A percentile compares a stretch with the other conserved stretches of the same genome.
Conservation (phyloP, 2,888 invertebrate genomes). For the Erebia ligea region DNA sequence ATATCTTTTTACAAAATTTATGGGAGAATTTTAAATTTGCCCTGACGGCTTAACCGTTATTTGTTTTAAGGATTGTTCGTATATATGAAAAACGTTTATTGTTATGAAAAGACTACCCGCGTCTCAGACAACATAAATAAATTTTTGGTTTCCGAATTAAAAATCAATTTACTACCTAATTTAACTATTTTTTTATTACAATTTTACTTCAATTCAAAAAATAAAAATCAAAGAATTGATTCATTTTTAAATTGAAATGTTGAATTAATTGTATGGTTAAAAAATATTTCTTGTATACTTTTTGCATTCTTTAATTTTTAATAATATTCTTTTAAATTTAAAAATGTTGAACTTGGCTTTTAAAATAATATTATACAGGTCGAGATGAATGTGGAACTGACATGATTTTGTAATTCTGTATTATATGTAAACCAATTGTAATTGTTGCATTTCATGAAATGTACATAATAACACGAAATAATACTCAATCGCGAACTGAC, state of each 20-base stretch:
- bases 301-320: neutral
- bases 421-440: constrained; percentile 29
- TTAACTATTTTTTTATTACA: neutral
- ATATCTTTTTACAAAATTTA: constrained; percentile 51
- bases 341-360: neutral
- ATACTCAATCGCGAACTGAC: constrained; percentile 82
- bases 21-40: constrained; percentile 65
- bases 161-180: neutral
- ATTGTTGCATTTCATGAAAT: constrained; percentile 42
- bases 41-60: constrained; percentile 48
- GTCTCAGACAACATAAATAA: neutral
- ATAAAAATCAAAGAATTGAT: neutral
- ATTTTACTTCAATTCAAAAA: constrained; percentile 1
- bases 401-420: constrained; percentile 24
- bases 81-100: constrained; percentile 24
- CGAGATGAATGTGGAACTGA: constrained; percentile 14
- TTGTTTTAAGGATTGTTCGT: constrained; percentile 49
- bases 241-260: constrained; percentile 4
- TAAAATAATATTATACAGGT: neutral
- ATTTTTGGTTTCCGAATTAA: neutral
- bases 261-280: neutral
- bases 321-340: neutral
- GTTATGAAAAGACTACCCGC: constrained; percentile 17
- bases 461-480: constrained; percentile 40
- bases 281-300: neutral